phyloP scores from a whole-genome alignment of 2,888 invertebrate species.

The Caenorhabditis virilis region DNA sequence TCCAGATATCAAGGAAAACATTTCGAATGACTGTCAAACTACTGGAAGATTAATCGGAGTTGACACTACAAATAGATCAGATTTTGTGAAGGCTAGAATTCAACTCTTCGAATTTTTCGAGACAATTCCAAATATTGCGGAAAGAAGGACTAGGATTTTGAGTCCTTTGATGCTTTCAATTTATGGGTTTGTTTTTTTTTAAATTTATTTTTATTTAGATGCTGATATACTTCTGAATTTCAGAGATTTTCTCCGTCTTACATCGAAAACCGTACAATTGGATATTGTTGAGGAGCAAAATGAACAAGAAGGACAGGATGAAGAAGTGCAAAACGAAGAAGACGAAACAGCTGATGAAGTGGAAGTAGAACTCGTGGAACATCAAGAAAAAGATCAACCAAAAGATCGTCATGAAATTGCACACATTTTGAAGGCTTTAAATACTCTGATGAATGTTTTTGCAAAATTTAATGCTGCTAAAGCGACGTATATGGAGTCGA shows the following conservation, averaged over 20 bases:
- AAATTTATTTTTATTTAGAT: constrained; percentile 13
- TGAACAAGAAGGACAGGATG: constrained; percentile 50
- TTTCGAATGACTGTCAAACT: background rate
- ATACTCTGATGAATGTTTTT: constrained; percentile 71
- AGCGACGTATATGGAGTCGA: constrained; percentile 79
- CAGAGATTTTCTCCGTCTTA: constrained; percentile 20
- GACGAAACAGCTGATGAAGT: constrained; percentile 28
- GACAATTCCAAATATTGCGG: constrained; percentile 78
- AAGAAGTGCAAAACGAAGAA: constrained; percentile 43
- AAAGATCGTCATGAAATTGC: too few species aligned
- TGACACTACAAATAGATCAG: constrained; percentile 25
- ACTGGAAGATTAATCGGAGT: constrained; percentile 22
- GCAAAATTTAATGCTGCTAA: constrained; percentile 82
- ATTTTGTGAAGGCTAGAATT: constrained; percentile 40
- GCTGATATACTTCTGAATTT: constrained; percentile 16
- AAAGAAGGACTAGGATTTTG: constrained; percentile 81
- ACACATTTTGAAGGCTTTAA: constrained; percentile 38
- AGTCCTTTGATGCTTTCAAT: constrained; percentile 82
- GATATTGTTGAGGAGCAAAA: constrained; percentile 4
- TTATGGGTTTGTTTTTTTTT: constrained; percentile 74
- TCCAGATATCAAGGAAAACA: constrained; percentile 19
- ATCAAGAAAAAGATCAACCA: too few species aligned
- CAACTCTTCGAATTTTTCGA: constrained; percentile 41
- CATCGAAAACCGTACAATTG: constrained; percentile 5
- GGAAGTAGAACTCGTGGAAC: constrained; percentile 13